Evolutionary conservation across 2,888 invertebrate species (phyloP).

Genomic region (Macaria notata): DNA sequence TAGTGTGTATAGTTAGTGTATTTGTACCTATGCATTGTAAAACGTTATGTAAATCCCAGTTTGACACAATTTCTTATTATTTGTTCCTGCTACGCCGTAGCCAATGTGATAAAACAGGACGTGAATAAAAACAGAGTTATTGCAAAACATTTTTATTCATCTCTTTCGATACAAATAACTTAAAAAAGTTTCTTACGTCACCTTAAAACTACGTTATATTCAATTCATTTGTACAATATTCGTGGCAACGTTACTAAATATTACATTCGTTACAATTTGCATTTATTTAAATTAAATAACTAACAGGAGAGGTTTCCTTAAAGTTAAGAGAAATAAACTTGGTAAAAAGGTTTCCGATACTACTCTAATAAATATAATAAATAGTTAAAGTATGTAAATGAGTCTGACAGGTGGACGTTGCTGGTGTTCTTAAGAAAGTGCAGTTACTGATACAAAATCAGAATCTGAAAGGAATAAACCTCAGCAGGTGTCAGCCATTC

Average conservation of each 20-base stretch:
- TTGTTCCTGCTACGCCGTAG: too few relatives aligned
- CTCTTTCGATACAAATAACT: slow-evolving; percentile 68
- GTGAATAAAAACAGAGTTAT: slow-evolving; percentile 27
- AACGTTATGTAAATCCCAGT: not conserved
- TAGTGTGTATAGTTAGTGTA: too few relatives aligned
- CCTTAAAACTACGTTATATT: slow-evolving; percentile 13
- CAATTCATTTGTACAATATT: slow-evolving; percentile 36
- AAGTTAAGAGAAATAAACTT: too few relatives aligned
- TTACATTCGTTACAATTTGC: slow-evolving; percentile 3
- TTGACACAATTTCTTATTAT: too few relatives aligned
- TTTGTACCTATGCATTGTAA: not conserved
- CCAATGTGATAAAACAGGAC: too few relatives aligned
- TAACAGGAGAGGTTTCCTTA: too few relatives aligned
- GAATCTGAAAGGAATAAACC: not conserved
- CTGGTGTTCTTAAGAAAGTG: slow-evolving; percentile 1
- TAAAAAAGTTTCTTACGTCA: slow-evolving; percentile 59
- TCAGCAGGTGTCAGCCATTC: too few relatives aligned
- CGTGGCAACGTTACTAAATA: slow-evolving; percentile 27
- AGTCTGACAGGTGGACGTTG: not conserved
- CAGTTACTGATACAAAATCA: not conserved
- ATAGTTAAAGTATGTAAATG: not conserved
- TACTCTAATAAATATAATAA: too few relatives aligned
- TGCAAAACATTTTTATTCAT: slow-evolving; percentile 68
- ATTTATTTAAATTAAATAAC: not conserved
- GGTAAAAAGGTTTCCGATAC: too few relatives aligned